A percentile compares a stretch with the other conserved stretches of the same genome.
Conservation (phyloP, 92 coral and sea anemone species). For the Bergia sp. region DNA sequence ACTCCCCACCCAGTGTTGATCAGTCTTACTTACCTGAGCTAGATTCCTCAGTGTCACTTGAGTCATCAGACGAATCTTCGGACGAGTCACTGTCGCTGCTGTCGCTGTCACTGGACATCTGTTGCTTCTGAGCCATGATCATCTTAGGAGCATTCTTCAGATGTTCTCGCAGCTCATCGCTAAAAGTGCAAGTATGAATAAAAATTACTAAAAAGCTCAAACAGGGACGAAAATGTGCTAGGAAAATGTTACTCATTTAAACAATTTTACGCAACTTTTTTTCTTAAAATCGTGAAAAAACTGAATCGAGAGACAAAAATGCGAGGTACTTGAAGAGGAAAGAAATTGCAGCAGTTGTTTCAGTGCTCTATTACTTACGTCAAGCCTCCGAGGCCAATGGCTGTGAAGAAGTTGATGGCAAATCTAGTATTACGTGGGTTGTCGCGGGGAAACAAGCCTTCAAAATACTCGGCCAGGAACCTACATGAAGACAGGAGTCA, state of each 20-base stretch:
- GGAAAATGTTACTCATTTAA: not conserved
- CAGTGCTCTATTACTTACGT: constrained; percentile 70
- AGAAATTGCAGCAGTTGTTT: not conserved
- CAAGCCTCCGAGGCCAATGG: constrained; percentile 98
- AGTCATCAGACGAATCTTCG: constrained; percentile 54
- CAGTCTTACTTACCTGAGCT: constrained; percentile 39
- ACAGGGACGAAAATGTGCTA: too few species aligned
- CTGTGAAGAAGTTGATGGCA: constrained; percentile 97
- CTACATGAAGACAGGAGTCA: constrained; percentile 38
- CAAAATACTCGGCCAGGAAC: constrained; percentile 85
- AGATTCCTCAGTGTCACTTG: constrained; percentile 72
- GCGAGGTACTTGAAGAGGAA: not conserved
- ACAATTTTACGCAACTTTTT: not conserved
- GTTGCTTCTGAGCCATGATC: constrained; percentile 84
- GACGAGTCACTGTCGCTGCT: constrained; percentile 51
- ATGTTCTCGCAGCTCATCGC: constrained; percentile 97
- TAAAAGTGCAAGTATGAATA: constrained; percentile 31
- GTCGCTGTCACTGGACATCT: constrained; percentile 73
- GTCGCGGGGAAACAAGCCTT: constrained; percentile 97
- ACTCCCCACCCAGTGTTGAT: not conserved
- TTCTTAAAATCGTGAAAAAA: too few species aligned
- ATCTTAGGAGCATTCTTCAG: constrained; percentile 96
- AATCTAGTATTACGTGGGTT: constrained; percentile 98
- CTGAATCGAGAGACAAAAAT: too few species aligned
- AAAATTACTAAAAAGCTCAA: not conserved